Percentiles rank a stretch among this genome's conserved stretches.
phyloP scores from a whole-genome alignment of 2,797 vertebrate species.

The Takifugu rubripes region DNA sequence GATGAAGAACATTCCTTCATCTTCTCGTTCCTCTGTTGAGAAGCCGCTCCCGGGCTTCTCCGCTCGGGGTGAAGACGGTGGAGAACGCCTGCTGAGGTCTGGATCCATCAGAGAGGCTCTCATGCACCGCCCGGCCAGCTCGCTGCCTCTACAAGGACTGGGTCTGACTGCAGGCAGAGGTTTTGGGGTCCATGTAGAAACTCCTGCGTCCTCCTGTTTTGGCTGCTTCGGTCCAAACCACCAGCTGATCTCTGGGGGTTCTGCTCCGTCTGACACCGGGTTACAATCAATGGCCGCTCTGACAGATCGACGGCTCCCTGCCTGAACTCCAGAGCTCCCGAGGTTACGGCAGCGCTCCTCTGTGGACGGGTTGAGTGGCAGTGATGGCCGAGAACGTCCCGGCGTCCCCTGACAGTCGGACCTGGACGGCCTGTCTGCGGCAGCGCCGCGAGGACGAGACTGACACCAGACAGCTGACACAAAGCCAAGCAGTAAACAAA shows the following conservation, averaged over 20 bases:
- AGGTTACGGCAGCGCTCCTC: conserved; percentile 39
- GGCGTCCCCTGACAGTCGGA: conserved; percentile 70
- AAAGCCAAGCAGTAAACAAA: too few relatives aligned
- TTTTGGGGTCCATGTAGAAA: too few relatives aligned
- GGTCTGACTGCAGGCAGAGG: too few relatives aligned
- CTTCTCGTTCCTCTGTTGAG: neutral
- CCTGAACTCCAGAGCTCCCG: conserved; percentile 53
- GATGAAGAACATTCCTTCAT: conserved; percentile 32
- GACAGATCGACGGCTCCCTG: too few relatives aligned
- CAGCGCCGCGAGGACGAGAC: conserved; percentile 41
- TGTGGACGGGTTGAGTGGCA: conserved; percentile 64
- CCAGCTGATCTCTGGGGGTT: conserved; percentile 45
- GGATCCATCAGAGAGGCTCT: conserved; percentile 54
- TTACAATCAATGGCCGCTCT: conserved; percentile 44
- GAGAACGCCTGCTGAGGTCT: conserved; percentile 68
- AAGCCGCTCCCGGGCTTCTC: too few relatives aligned
- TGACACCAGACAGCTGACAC: conserved; percentile 45
- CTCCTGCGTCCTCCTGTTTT: too few relatives aligned
- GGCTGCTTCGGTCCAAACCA: conserved; percentile 20
- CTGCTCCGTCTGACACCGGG: conserved; percentile 41
- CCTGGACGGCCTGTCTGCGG: conserved; percentile 39
- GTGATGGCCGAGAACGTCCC: conserved; percentile 63
- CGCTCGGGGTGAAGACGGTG: conserved; percentile 30
- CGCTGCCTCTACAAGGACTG: neutral
- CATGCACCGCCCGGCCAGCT: conserved; percentile 57